Percentiles rank a stretch among this genome's conserved stretches.
These are phyloP conservation scores for Macrobrachium rosenbergii DNA, from an alignment of 1,140 invertebrate species.

Conservation along the genomic window DNA sequence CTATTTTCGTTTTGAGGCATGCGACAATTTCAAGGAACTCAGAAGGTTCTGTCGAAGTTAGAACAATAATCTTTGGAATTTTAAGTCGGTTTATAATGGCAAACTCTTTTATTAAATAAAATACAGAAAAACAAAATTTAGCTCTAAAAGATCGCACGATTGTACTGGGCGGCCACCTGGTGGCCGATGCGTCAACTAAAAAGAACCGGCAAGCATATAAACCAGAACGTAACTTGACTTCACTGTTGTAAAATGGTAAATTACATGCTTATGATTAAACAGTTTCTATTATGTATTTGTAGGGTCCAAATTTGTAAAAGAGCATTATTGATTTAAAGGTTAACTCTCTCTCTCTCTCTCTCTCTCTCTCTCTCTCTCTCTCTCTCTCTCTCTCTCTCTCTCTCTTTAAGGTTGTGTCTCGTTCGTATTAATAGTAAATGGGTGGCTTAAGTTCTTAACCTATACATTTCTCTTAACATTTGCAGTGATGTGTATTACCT, in stretches of 20 bases:
- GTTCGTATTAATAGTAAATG: neutral
- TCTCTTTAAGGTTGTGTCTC: neutral
- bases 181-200: neutral
- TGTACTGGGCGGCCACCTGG: conserved; percentile 7
- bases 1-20: too few relatives aligned
- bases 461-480: too few relatives aligned
- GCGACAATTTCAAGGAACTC: too few relatives aligned
- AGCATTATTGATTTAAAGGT: neutral
- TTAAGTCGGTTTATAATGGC: neutral
- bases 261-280: too few relatives aligned
- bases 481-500: too few relatives aligned
- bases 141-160: neutral
- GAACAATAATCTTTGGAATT: too few relatives aligned
- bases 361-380: conserved; percentile 39
- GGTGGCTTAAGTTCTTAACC: neutral
- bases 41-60: too few relatives aligned
- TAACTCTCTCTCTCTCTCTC: neutral
- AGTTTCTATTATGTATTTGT: too few relatives aligned
- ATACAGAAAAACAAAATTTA: neutral
- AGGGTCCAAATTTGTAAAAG: too few relatives aligned
- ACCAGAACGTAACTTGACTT: neutral
- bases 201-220: neutral
- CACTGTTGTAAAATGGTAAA: too few relatives aligned
- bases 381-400: neutral
- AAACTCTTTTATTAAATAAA: neutral